phyloP scores from a whole-genome alignment of 2,113 vertebrate species.

The Clarias batrachus region DNA sequence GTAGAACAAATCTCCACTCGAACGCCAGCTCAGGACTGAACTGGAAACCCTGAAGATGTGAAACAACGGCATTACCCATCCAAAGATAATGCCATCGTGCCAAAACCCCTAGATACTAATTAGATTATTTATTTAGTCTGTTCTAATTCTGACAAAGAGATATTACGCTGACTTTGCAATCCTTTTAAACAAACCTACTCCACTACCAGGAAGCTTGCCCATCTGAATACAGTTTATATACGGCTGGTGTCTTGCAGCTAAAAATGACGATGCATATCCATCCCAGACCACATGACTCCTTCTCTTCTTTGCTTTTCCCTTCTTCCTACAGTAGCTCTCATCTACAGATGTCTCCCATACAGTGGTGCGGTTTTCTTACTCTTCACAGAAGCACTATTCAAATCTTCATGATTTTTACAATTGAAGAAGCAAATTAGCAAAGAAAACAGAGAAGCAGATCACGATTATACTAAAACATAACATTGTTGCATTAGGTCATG shows the following conservation, averaged over 20 bases:
- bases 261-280: slow-evolving; percentile 46
- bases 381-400: not conserved
- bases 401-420: slow-evolving; percentile 8
- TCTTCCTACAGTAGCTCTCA: slow-evolving; percentile 12
- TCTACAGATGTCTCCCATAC: slow-evolving; percentile 32
- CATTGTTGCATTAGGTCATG: slow-evolving; percentile 39
- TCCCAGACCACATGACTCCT: slow-evolving; percentile 63
- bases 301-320: slow-evolving; percentile 27
- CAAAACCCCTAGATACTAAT: not conserved
- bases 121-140: not conserved
- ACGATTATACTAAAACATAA: slow-evolving; percentile 2
- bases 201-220: not conserved
- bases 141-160: not conserved
- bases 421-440: slow-evolving; percentile 10
- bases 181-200: not conserved
- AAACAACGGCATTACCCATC: not conserved
- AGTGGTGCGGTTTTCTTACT: not conserved
- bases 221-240: slow-evolving; percentile 11
- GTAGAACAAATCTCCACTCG: not conserved
- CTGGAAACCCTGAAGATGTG: not conserved
- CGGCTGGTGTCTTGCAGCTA: not conserved
- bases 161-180: not conserved
- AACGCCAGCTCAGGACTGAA: not conserved
- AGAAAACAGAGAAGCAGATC: slow-evolving; percentile 27
- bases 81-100: not conserved